Evolutionary conservation across 2,113 vertebrate species (phyloP).

Genomic region (Carollia perspicillata): DNA sequence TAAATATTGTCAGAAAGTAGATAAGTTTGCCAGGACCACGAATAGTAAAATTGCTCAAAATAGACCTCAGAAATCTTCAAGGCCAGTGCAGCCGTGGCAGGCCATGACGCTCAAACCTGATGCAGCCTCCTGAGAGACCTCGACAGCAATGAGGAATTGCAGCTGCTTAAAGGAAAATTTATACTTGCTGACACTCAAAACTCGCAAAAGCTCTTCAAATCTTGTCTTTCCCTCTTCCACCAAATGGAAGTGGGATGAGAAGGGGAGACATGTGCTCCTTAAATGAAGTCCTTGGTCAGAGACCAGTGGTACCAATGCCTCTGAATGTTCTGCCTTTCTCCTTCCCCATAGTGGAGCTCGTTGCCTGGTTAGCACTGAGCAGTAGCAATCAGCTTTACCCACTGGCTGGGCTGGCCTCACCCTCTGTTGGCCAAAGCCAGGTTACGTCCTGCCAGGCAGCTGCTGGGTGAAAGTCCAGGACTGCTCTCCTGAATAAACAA

Average conservation of each 20-base stretch:
- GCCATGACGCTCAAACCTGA: background rate
- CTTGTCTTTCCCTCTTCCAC: background rate
- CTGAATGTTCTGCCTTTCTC: background rate
- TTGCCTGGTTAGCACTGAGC: background rate
- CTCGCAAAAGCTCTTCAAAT: background rate
- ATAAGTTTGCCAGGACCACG: constrained; percentile 63
- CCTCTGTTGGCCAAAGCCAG: constrained; percentile 45
- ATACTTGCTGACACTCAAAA: background rate
- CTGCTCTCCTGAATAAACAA: constrained; percentile 68
- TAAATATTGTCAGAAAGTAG: constrained; percentile 73
- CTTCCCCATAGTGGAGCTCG: background rate
- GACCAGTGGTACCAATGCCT: background rate
- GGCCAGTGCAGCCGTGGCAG: constrained; percentile 42
- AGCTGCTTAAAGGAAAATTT: constrained; percentile 32
- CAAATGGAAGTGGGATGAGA: background rate
- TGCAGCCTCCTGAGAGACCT: background rate
- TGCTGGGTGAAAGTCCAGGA: constrained; percentile 74
- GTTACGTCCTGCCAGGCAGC: constrained; percentile 65
- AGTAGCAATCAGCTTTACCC: constrained; percentile 11
- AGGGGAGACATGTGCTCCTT: background rate
- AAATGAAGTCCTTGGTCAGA: background rate
- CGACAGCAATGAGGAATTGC: background rate
- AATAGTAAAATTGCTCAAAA: constrained; percentile 64
- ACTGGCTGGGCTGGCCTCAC: constrained; percentile 28
- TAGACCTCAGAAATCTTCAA: constrained; percentile 58